Evolutionary conservation across 2,888 invertebrate genomes (phyloP).

Genomic region (Heliconius hortense): DNA sequence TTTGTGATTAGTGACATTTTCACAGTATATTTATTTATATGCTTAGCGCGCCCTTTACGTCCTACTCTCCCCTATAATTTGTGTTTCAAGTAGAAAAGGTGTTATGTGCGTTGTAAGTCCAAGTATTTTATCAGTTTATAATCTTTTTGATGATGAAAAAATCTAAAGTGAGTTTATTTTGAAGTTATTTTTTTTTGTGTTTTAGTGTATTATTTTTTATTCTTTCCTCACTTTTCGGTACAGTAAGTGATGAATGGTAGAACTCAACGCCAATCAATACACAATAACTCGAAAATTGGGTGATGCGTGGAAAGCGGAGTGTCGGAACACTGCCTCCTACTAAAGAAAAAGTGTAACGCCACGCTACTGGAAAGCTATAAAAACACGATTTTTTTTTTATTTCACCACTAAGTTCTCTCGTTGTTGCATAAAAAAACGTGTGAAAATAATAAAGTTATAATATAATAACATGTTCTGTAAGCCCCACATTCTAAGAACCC

Average conservation of each 20-base stretch:
- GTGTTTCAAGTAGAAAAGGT: neutral
- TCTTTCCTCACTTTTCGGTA: too few species aligned
- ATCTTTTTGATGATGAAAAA: too few species aligned
- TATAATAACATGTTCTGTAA: neutral
- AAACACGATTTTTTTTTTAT: neutral
- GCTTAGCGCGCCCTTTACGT: neutral
- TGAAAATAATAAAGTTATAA: neutral
- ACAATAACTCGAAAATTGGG: too few species aligned
- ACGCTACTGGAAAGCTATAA: neutral
- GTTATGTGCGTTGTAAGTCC: neutral
- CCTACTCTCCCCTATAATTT: neutral
- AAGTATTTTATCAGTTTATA: too few species aligned
- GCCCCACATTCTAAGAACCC: constrained; percentile 6
- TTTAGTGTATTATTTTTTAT: too few species aligned
- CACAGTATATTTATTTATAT: constrained; percentile 3
- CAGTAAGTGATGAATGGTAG: too few species aligned
- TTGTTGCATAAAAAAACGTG: constrained; percentile 3
- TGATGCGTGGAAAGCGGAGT: neutral
- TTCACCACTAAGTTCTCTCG: neutral
- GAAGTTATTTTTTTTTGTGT: too few species aligned
- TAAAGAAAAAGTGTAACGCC: neutral
- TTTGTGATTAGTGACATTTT: constrained; percentile 5
- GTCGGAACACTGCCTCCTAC: neutral
- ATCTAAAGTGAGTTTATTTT: too few species aligned
- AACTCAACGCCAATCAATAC: too few species aligned